These are phyloP conservation scores for Archips xylosteana DNA, from an alignment of 2,888 invertebrate species.

Conservation along the genomic window DNA sequence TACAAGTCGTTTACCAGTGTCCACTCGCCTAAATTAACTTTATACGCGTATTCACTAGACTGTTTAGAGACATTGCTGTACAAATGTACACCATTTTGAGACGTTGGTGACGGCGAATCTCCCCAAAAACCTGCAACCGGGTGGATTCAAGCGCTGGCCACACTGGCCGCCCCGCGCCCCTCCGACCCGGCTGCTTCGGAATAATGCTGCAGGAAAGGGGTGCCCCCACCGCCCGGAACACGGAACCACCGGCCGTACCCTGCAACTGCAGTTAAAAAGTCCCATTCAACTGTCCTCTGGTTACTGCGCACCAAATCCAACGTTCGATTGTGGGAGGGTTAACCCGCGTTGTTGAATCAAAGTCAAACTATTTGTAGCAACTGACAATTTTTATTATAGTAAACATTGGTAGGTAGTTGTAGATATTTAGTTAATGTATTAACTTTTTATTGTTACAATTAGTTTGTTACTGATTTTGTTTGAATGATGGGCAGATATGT, in stretches of 20 bases:
- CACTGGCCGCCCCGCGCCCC: conserved; percentile 71
- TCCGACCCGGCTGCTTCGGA: conserved; percentile 72
- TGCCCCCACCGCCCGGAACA: conserved; percentile 14
- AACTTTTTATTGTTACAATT: too few species aligned
- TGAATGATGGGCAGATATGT: too few species aligned
- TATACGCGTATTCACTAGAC: too few species aligned
- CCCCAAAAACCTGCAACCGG: conserved; percentile 29
- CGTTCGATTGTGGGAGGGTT: background rate
- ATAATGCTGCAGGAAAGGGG: conserved; percentile 70
- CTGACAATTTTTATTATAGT: background rate
- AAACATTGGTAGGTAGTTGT: background rate
- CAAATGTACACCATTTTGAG: background rate
- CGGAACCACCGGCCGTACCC: conserved; percentile 33
- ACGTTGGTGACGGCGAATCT: background rate
- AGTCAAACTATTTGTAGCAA: background rate
- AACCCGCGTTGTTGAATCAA: background rate
- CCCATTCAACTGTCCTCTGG: conserved; percentile 31
- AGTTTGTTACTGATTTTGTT: too few species aligned
- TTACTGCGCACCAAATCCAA: conserved; percentile 3
- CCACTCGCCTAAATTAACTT: too few species aligned
- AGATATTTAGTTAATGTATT: too few species aligned
- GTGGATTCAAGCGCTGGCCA: conserved; percentile 57
- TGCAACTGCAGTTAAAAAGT: conserved; percentile 31
- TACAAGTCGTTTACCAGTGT: too few species aligned
- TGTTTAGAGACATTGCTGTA: background rate